Percentiles rank a stretch among this genome's conserved stretches.
phyloP scores from a whole-genome alignment of 2,113 vertebrate genomes.

The Phylloscopus whistleri region DNA sequence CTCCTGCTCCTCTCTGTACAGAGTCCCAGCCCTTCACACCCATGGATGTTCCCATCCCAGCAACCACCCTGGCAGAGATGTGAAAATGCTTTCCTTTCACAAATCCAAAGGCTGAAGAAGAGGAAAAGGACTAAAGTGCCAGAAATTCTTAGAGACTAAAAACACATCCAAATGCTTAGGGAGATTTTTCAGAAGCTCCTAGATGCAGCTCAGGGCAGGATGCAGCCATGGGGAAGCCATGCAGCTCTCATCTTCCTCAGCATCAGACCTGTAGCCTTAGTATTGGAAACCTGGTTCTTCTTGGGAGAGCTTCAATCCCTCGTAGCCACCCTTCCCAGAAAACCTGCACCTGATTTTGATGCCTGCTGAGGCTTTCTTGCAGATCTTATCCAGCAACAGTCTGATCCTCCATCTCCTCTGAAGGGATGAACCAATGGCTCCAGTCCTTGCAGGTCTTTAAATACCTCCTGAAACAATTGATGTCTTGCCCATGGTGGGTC shows the following conservation, averaged over 20 bases:
- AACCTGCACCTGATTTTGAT: not conserved
- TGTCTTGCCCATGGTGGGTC: not conserved
- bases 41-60: not conserved
- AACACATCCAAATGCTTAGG: not conserved
- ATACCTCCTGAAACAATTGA: not conserved
- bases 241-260: not conserved
- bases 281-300: not conserved
- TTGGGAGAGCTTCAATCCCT: not conserved
- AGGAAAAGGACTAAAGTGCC: not conserved
- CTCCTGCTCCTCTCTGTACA: not conserved
- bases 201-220: not conserved
- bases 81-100: not conserved
- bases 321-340: not conserved
- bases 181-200: not conserved
- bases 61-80: not conserved
- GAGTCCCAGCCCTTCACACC: not conserved
- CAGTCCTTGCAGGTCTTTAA: not conserved
- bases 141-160: not conserved
- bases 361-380: not conserved
- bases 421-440: not conserved
- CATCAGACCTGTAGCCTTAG: not conserved
- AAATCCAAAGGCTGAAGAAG: not conserved
- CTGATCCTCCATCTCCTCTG: not conserved
- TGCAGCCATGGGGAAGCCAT: not conserved
- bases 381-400: not conserved